Percentiles rank a stretch among this genome's conserved stretches.
Evolutionary conservation across 92 coral and sea anemone species (phyloP).

Genomic region (Montipora capitata): DNA sequence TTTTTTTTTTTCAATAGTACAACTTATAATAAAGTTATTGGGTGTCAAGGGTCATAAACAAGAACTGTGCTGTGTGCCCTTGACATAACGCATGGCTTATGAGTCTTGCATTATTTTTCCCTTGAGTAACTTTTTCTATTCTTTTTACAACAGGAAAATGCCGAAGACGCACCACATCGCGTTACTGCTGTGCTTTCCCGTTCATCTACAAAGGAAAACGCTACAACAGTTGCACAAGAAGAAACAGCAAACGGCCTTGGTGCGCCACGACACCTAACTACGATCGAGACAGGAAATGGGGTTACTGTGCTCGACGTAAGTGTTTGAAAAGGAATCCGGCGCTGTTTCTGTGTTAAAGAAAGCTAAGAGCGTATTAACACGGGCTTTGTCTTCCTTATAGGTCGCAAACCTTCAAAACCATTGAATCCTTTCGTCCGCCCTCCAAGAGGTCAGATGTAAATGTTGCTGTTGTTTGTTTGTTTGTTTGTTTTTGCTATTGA

Average conservation of each 20-base stretch:
- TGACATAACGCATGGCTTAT: no score
- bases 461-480: neutral
- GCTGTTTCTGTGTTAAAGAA: neutral
- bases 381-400: neutral
- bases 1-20: no score
- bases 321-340: neutral
- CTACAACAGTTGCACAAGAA: constrained; percentile 27
- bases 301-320: constrained; percentile 28
- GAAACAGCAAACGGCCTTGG: constrained; percentile 38
- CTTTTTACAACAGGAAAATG: constrained; percentile 8
- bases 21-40: no score
- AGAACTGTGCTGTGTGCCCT: no score
- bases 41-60: no score
- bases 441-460: constrained; percentile 25
- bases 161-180: constrained; percentile 32
- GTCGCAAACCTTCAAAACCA: constrained; percentile 28
- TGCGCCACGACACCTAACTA: constrained; percentile 42
- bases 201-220: constrained; percentile 40
- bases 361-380: neutral
- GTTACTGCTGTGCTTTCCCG: constrained; percentile 53
- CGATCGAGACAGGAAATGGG: constrained; percentile 52
- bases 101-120: neutral
- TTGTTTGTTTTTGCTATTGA: no score
- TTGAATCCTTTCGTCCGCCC: constrained; percentile 33
- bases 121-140: neutral